Evolutionary conservation across 2,113 vertebrate genomes (phyloP).

Genomic region (Pycnonotus jocosus): DNA sequence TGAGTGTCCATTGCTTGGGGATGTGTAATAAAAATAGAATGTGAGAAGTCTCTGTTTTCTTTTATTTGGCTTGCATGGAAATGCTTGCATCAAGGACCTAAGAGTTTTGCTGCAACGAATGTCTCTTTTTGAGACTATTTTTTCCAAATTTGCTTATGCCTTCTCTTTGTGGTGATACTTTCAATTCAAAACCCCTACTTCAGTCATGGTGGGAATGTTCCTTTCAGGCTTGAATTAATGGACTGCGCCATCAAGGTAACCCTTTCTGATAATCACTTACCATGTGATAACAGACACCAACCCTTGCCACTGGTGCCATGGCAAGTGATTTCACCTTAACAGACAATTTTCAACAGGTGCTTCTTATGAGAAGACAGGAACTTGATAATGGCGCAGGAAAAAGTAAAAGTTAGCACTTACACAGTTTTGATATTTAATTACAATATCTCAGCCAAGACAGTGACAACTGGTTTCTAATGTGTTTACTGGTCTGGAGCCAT

Average conservation of each 20-base stretch:
- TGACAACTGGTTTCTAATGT: neutral
- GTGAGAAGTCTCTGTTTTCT: neutral
- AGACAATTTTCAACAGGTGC: neutral
- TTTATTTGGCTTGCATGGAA: neutral
- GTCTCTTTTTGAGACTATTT: neutral
- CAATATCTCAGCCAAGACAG: neutral
- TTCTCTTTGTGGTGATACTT: neutral
- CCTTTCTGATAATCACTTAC: neutral
- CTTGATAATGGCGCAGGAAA: neutral
- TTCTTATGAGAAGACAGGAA: neutral
- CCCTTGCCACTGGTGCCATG: neutral
- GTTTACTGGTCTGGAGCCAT: neutral
- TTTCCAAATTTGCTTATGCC: neutral
- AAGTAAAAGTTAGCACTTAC: neutral
- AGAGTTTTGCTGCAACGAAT: neutral
- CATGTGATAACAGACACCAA: neutral
- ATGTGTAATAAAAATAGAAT: neutral
- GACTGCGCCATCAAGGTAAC: neutral
- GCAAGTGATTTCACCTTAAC: neutral
- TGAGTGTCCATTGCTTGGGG: neutral
- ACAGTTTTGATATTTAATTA: neutral
- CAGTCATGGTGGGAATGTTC: neutral
- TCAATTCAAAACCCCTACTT: neutral
- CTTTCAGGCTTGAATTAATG: neutral
- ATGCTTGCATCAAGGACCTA: neutral